Base-by-base conservation (phyloP, 1,140 invertebrate genomes). In the Sitodiplosis mosellana region DNA sequence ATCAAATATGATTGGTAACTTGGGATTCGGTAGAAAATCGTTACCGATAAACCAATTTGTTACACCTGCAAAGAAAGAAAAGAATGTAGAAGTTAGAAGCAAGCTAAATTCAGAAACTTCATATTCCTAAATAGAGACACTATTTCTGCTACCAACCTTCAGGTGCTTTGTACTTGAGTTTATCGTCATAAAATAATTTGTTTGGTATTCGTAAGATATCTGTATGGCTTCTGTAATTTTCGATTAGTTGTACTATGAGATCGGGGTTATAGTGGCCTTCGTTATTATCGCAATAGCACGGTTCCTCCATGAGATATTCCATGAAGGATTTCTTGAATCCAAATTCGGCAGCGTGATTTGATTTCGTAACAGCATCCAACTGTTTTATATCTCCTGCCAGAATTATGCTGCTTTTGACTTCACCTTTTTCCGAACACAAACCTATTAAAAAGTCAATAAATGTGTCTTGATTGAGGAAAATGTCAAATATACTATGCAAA, bases 381-480 rank as follows among this genome's bases (percentile, higher is more conserved):
- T 93, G 88, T 51, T 77, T 66, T 1, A 82, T 87, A 67, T 93
- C 88, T 6, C 88, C 88, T 48, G 84, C 77, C 45, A 92, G 64
- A 41, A 90, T 69, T 7, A 88, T 61, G 63, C 75, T 45, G 55
- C 60, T 54, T n/a, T n/a, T n/a, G n/a, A n/a, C n/a, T n/a, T n/a
- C n/a, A n/a, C n/a, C n/a, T n/a, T n/a, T n/a, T n/a, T n/a, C n/a
- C n/a, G n/a, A n/a, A n/a, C n/a, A n/a, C n/a, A n/a, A n/a, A n/a
- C n/a, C n/a, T n/a, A n/a, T n/a, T n/a, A n/a, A n/a, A n/a, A n/a
- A n/a, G n/a, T n/a, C n/a, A n/a, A n/a, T n/a, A n/a, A n/a, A n/a
- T n/a, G n/a, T n/a, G n/a, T n/a, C n/a, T n/a, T n/a, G n/a, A n/a
- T n/a, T n/a, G n/a, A n/a, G n/a, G n/a, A n/a, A n/a, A n/a, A n/a